Evolutionary conservation across 2,113 vertebrate genomes (phyloP), one percentile per base, ranked within the genome.

Genomic region (Acanthochromis polyacanthus): DNA sequence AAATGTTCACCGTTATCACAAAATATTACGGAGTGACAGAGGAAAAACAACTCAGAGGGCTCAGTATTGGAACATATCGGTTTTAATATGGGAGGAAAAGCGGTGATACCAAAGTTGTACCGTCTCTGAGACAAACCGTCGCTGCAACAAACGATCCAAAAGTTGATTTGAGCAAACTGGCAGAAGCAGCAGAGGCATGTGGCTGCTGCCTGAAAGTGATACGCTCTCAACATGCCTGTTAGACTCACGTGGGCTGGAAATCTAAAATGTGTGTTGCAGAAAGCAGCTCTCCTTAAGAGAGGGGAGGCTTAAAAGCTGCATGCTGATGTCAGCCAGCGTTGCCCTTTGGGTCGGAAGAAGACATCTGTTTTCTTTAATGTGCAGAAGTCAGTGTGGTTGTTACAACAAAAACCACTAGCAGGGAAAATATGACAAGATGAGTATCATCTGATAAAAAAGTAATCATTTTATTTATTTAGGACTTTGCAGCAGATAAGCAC

Each of bases 361-460:
- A 85, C 80, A 81, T 78, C 73, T 82, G 69, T 58, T 89, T 82
- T 73, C 59, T 65, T 75, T 84, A 59, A 87, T 83, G 75, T 71
- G 64, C 58, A n/a, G 38, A 73, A 46, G 66, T 58, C 45, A 80
- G 51, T 80, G 65, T 68, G 50, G 38, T 65, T 79, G 66, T 65
- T 73, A 17, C 45, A 10, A 73, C 78, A 60, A 81, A 68, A 80
- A 83, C 2, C 61, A 65, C 56, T 28, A 52, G n/a, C 58, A 56
- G 59, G 17, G 25, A 22, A 61, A 78, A 71, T 87, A 28, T 73
- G 70, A 81, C 65, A 73, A 60, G 58, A 28, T 28, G 55, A 69
- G 38, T 30, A 69, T 71, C 72, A 77, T 76, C 67, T 70, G 51
- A 84, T 74, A 6, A 64, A 71, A 63, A 62, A 25, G 23, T 43